Evolutionary conservation across 2,797 vertebrate species (phyloP).

Genomic region (Stomatorhinus walkeri): DNA sequence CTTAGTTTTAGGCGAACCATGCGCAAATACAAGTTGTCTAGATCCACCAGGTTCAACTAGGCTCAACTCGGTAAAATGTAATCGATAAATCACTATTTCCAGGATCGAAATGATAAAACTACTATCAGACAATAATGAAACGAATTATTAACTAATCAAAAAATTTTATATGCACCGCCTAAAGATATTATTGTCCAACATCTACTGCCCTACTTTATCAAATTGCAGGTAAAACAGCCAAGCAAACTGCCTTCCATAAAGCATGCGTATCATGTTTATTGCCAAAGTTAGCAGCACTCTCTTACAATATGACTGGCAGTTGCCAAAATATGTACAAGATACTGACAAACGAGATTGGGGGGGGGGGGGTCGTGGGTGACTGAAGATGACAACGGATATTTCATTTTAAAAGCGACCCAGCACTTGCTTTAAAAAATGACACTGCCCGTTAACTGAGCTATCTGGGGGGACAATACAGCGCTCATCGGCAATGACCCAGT

Average conservation of each 20-base stretch:
- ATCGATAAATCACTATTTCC: background rate
- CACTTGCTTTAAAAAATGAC: background rate
- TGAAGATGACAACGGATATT: background rate
- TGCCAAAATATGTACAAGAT: background rate
- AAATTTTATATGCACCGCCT: background rate
- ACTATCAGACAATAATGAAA: background rate
- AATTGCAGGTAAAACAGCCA: conserved; percentile 18
- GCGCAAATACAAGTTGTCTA: background rate
- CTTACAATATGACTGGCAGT: background rate
- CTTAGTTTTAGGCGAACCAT: background rate
- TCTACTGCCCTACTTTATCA: conserved; percentile 11
- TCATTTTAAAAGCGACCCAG: background rate
- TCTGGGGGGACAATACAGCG: background rate
- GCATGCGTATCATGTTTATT: background rate
- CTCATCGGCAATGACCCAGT: background rate
- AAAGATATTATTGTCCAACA: background rate
- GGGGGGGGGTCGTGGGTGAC: background rate
- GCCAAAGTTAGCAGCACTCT: background rate
- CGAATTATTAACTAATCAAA: background rate
- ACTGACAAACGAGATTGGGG: background rate
- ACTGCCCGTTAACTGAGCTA: background rate
- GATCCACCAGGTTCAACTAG: no score
- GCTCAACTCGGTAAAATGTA: background rate
- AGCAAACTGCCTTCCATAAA: conserved; percentile 7
- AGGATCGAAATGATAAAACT: background rate